Evolutionary conservation across 2,797 vertebrate genomes (phyloP).

Genomic region (Artibeus jamaicensis): DNA sequence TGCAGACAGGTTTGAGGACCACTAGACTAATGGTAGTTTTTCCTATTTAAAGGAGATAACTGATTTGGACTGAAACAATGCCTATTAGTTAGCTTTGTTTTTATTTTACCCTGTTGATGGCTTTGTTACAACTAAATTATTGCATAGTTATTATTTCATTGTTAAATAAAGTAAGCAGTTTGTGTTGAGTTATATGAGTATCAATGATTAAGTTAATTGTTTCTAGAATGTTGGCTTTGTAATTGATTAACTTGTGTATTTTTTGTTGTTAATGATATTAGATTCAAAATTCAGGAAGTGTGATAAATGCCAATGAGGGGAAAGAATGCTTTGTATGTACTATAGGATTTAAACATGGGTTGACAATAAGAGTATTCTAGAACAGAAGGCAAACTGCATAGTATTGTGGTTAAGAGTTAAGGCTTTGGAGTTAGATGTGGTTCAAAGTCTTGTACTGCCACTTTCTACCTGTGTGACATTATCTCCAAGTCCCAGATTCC

Average conservation of each 20-base stretch:
- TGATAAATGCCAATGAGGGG: not conserved
- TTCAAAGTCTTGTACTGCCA: not conserved
- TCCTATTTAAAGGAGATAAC: slow-evolving; percentile 56
- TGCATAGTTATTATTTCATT: slow-evolving; percentile 50
- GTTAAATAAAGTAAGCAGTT: slow-evolving; percentile 72
- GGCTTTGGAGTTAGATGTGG: not conserved
- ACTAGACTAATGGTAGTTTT: slow-evolving; percentile 26
- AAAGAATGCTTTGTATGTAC: not conserved
- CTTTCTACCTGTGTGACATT: not conserved
- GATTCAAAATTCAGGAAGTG: slow-evolving; percentile 22
- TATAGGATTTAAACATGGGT: not conserved
- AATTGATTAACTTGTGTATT: slow-evolving; percentile 46
- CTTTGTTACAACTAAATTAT: slow-evolving; percentile 54
- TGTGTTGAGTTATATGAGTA: slow-evolving; percentile 48
- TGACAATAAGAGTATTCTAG: not conserved
- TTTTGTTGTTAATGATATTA: slow-evolving; percentile 47
- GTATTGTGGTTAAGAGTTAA: not conserved
- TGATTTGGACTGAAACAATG: slow-evolving; percentile 26
- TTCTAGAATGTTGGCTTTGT: slow-evolving; percentile 41
- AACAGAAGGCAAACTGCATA: not conserved
- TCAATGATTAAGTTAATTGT: slow-evolving; percentile 43
- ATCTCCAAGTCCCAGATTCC: not conserved
- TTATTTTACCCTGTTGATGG: slow-evolving; percentile 34
- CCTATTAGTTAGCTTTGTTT: slow-evolving; percentile 44
- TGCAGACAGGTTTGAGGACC: slow-evolving; percentile 38